Evolutionary conservation across 2,888 invertebrate genomes (phyloP).

Genomic region (Hemicrepidius hirtus): DNA sequence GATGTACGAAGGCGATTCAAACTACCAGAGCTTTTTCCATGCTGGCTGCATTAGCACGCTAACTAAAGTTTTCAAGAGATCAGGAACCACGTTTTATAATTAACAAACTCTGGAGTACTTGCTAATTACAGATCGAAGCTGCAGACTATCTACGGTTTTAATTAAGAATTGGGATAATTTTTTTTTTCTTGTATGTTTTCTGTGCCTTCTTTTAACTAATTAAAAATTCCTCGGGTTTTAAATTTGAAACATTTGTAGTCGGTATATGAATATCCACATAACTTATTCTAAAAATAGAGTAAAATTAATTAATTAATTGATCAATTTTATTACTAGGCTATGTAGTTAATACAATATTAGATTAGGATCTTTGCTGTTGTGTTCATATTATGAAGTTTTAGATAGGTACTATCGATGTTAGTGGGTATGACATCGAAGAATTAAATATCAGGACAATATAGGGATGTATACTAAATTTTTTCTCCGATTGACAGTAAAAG

Average conservation of each 20-base stretch:
- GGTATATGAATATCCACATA: too few species aligned
- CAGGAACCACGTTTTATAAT: constrained; percentile 15
- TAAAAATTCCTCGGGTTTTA: neutral
- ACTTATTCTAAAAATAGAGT: too few species aligned
- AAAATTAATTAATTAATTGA: too few species aligned
- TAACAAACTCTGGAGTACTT: constrained; percentile 22
- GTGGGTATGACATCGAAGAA: too few species aligned
- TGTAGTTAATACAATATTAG: too few species aligned
- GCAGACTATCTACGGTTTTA: constrained; percentile 3
- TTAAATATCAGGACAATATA: too few species aligned
- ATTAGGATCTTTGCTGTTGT: too few species aligned
- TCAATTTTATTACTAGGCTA: too few species aligned
- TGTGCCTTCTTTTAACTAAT: neutral
- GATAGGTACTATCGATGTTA: too few species aligned
- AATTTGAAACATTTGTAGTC: neutral
- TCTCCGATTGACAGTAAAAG: too few species aligned
- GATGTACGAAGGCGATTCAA: neutral
- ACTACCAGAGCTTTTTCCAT: constrained; percentile 8
- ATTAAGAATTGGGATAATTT: neutral
- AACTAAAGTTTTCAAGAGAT: constrained; percentile 12
- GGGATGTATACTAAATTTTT: too few species aligned
- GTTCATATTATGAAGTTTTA: too few species aligned
- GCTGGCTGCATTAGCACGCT: neutral
- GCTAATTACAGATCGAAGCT: constrained; percentile 12
- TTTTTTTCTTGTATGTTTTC: neutral